Evolutionary conservation across 2,797 vertebrate genomes (phyloP), one percentile per base, ranked within the genome.

Genomic region (Avahi laniger): DNA sequence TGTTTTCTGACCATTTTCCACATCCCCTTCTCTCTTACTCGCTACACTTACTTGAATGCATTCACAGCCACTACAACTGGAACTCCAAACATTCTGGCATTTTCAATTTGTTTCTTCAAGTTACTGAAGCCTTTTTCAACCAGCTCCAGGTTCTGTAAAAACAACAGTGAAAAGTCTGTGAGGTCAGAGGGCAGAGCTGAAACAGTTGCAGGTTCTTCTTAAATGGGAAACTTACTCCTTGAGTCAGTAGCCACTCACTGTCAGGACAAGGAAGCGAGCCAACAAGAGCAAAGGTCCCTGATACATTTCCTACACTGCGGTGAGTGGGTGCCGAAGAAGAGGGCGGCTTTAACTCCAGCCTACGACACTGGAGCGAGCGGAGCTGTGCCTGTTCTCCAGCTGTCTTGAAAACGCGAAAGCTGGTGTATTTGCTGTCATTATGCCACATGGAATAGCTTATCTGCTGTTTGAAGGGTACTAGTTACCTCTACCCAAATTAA

Each of bases 61-160:
- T 99, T 99, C 82, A 99, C 99, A 4, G 99, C 99, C 87, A 99
- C 99, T 0, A 99, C 99, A 69, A 99, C 99, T 0, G 99, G 99
- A 28, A 99, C 99, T 3, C 99, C 99, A 69, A 99, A 99, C 89
- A 99, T 95, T 87, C 73, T 98, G 30, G 99, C 99, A 1, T 99
- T 99, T 98, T 99, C 99, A 43, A 99, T 99, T 98, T 99, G 99
- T 97, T 99, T 99, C 95, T 94, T 99, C 93, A 99, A 98, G 98
- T 99, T 99, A 98, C 98, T 99, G 97, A 99, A 99, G 92, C 99
- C 99, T 28, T 99, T 99, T 98, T 99, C 99, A 98, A 99, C 97
- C 96, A 99, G 98, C 3, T 99, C 98, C 22, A 99, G 98, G 98
- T 99, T 99, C 99, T 99, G 95, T 54, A 97, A 70, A 59, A 59